These are phyloP conservation scores for Rhadina sibilatrix DNA, from an alignment of 2,113 vertebrate species.

Conservation along the genomic window DNA sequence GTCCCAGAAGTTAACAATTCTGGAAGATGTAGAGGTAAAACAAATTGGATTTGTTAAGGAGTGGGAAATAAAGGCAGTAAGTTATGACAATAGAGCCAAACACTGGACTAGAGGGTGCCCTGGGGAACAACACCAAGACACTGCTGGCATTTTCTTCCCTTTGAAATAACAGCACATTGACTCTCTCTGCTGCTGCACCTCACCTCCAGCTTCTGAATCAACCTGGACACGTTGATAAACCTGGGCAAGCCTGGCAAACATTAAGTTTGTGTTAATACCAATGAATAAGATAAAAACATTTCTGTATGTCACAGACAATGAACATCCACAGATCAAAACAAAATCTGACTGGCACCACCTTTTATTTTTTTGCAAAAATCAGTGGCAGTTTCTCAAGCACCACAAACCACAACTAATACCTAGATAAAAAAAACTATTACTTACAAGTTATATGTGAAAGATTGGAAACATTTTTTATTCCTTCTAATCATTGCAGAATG, in stretches of 20 bases:
- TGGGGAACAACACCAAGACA: not conserved
- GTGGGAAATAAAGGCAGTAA: not conserved
- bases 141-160: not conserved
- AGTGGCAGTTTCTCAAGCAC: not conserved
- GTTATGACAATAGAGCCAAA: not conserved
- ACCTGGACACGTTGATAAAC: rapidly evolving
- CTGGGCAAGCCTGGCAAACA: not conserved
- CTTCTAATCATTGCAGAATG: not conserved
- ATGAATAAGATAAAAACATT: rapidly evolving
- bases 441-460: not conserved
- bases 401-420: not conserved
- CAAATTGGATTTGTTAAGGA: not conserved
- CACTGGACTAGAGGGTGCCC: not conserved
- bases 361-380: not conserved
- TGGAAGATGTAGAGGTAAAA: not conserved
- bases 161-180: not conserved
- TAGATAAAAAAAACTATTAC: not conserved
- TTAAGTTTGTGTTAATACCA: not conserved
- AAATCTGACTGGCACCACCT: not conserved
- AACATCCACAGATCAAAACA: not conserved
- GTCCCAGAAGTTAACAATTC: not conserved
- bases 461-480: not conserved
- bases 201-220: not conserved
- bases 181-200: not conserved
- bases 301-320: not conserved